phyloP scores from a whole-genome alignment of 2,888 invertebrate species.

The Drosophila planitibia region DNA sequence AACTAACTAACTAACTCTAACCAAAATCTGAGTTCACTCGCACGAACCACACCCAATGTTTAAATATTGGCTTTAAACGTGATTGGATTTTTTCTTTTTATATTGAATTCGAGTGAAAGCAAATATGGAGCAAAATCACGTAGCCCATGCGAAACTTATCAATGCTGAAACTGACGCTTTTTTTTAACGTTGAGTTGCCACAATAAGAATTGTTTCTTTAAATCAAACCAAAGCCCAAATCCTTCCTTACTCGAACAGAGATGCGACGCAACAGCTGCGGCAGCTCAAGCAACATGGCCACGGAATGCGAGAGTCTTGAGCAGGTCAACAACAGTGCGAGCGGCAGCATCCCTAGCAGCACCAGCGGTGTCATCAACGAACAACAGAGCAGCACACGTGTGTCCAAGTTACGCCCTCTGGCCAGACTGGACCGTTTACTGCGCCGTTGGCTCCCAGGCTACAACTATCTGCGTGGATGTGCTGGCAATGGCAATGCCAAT shows the following conservation, averaged over 20 bases:
- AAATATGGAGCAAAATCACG: slow-evolving; percentile 1
- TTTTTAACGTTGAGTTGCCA: slow-evolving; percentile 11
- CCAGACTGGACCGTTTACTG: slow-evolving; percentile 53
- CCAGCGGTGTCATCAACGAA: slow-evolving; percentile 2
- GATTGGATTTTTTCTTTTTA: not conserved
- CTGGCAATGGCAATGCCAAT: not conserved
- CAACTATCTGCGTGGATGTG: slow-evolving; percentile 44
- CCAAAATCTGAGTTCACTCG: not conserved
- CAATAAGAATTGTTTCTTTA: slow-evolving; percentile 21
- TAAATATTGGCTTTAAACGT: not conserved
- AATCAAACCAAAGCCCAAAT: slow-evolving; percentile 6
- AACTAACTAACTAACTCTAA: not conserved
- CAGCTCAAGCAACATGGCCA: slow-evolving; percentile 6
- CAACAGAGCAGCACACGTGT: slow-evolving; percentile 14
- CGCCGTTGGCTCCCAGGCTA: slow-evolving; percentile 69
- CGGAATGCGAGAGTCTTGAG: not conserved
- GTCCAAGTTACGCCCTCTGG: slow-evolving; percentile 29
- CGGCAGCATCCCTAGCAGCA: slow-evolving; percentile 6
- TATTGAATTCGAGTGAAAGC: not conserved
- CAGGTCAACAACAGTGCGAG: not conserved
- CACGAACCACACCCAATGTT: not conserved
- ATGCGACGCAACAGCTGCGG: slow-evolving; percentile 10
- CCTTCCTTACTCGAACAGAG: slow-evolving; percentile 17
- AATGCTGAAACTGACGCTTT: slow-evolving; percentile 4
- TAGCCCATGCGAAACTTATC: not conserved